Evolutionary conservation across 2,888 invertebrate genomes (phyloP), one percentile per base, ranked within the genome.

Genomic region (Eristalis intricaria): DNA sequence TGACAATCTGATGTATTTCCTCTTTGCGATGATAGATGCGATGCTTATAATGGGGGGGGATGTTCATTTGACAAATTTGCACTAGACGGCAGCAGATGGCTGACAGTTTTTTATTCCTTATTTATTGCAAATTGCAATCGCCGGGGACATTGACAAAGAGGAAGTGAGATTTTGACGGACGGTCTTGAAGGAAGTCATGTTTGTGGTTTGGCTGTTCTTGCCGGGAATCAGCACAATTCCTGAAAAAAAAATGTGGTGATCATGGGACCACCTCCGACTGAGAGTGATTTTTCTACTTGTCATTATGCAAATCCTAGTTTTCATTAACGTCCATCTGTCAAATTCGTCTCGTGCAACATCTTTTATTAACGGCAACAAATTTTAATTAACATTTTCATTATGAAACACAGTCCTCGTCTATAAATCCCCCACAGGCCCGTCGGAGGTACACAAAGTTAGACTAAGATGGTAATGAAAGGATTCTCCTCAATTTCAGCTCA

Each of bases 21-120:
- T 60, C 68, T 32, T 38, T 60, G 10, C 11, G 73, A 85, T 85
- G 81, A 85, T 77, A 58, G 56, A 85, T 85, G 76, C 22, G 26
- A n/a, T 65, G 43, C 63, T 80, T 60, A 63, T 81, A 60, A 35
- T 69, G 84, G 43, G 70, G 78, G 64, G 79, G 60, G 63, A 84
- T 80, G 63, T 71, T 71, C 50, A 75, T 76, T 80, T 76, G 71
- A 22, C 29, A 75, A 71, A 84, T 75, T 80, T 70, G 11, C 63
- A 63, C 70, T 66, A 43, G 61, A 80, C 65, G 60, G 19, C 2
- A 19, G 8, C 50, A 50, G 50, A 19, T 19, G 38, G 50, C 50
- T 50, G 50, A 19, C 50, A 50, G 19, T 50, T n/a, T n/a, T 50
- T 50, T 50, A n/a, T n/a, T 19, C 50, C 8, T 50, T 50, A 50